These are phyloP conservation scores for Centruroides sculpturatus DNA, from an alignment of 1,140 invertebrate species.

Conservation along the genomic window DNA sequence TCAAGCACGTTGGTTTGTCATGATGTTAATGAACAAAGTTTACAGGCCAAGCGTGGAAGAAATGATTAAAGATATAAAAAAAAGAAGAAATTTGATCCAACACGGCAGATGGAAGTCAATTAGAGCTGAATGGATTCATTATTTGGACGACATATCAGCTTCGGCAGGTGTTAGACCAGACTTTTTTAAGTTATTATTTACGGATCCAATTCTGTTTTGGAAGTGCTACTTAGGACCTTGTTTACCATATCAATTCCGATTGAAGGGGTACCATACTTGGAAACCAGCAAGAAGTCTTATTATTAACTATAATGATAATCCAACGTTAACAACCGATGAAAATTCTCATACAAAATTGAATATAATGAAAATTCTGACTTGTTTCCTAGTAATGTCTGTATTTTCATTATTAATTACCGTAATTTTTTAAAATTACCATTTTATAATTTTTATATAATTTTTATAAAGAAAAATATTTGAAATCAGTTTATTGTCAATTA, in stretches of 20 bases:
- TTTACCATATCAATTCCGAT: constrained; percentile 30
- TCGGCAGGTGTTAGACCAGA: constrained; percentile 26
- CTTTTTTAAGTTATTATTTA: constrained; percentile 23
- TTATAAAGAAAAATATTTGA: too few relatives aligned
- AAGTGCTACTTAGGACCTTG: constrained; percentile 26
- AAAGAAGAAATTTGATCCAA: constrained; percentile 13
- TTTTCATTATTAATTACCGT: too few relatives aligned
- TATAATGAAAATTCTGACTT: too few relatives aligned
- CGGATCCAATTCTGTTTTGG: constrained; percentile 25
- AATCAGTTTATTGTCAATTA: too few relatives aligned
- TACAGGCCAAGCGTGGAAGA: constrained; percentile 11
- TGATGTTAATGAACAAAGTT: constrained; percentile 14
- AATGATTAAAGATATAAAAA: constrained; percentile 12
- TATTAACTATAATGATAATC: background rate
- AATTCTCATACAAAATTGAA: too few relatives aligned
- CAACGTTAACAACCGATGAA: too few relatives aligned
- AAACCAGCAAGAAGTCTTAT: constrained; percentile 28
- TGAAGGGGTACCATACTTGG: constrained; percentile 29
- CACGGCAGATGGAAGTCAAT: constrained; percentile 19
- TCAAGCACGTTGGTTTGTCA: constrained; percentile 19
- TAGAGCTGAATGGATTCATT: constrained; percentile 25
- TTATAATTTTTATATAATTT: too few relatives aligned
- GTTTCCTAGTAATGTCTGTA: too few relatives aligned
- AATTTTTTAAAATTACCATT: too few relatives aligned
- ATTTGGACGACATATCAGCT: constrained; percentile 29